phyloP scores from a whole-genome alignment of 2,797 vertebrate genomes.

The Petrocephalus schoutedeni region DNA sequence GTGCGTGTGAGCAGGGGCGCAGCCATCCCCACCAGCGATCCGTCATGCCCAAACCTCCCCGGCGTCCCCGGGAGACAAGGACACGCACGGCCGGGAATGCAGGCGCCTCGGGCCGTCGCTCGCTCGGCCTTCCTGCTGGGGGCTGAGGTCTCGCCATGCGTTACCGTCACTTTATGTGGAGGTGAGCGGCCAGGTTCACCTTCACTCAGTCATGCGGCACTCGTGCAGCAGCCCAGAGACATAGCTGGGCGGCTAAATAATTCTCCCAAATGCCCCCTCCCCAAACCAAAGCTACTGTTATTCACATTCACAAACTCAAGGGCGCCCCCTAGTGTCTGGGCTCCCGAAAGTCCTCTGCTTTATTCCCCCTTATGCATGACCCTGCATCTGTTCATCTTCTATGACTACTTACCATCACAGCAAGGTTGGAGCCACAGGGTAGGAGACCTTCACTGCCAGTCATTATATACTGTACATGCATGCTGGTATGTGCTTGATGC shows the following conservation, averaged over 20 bases:
- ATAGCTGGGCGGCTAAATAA: background rate
- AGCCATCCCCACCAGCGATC: constrained; percentile 45
- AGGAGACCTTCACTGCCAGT: background rate
- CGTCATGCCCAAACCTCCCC: constrained; percentile 39
- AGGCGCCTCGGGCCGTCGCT: constrained; percentile 30
- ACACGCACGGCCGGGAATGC: constrained; percentile 19
- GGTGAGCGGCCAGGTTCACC: background rate
- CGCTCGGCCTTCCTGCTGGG: background rate
- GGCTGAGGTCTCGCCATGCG: background rate
- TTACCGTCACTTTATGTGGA: background rate
- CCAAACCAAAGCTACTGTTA: background rate
- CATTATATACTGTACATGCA: background rate
- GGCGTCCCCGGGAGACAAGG: constrained; percentile 19
- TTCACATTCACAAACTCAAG: background rate
- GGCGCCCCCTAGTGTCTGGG: background rate
- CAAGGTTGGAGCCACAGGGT: background rate
- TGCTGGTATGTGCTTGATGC: background rate
- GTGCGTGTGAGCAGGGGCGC: constrained; percentile 31
- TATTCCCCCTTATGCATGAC: background rate
- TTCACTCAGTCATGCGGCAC: background rate
- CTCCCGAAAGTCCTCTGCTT: background rate
- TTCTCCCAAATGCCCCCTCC: background rate
- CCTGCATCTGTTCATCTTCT: background rate
- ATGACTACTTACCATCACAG: background rate
- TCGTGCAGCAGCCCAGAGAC: background rate